A percentile compares a stretch with the other conserved stretches of the same genome.
Evolutionary conservation across 2,888 invertebrate genomes (phyloP).

Genomic region (Lepidocyrtinus sp.): DNA sequence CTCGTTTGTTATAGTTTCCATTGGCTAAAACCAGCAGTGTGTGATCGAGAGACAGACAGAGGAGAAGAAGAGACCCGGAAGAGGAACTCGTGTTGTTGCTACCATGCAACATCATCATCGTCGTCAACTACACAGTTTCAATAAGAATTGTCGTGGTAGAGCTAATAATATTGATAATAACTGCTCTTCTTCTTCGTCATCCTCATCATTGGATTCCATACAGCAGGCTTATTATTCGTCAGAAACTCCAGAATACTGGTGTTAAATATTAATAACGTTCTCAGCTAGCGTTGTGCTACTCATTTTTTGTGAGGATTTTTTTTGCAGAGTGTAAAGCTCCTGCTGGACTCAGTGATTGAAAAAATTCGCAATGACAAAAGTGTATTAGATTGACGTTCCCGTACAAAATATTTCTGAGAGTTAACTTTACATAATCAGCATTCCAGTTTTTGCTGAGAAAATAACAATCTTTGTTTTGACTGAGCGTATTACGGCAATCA

Average conservation of each 20-base stretch:
- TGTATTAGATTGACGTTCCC: not conserved
- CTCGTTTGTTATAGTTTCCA: slow-evolving; percentile 31
- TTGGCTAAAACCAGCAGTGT: slow-evolving; percentile 38
- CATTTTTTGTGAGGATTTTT: not conserved
- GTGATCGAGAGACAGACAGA: slow-evolving; percentile 11
- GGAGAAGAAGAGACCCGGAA: slow-evolving; percentile 41
- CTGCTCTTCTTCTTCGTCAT: slow-evolving; percentile 35
- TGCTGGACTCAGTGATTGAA: not conserved
- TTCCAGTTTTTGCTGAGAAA: not conserved
- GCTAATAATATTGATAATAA: slow-evolving; percentile 31
- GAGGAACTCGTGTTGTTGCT: slow-evolving; percentile 54
- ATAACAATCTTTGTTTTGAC: not conserved
- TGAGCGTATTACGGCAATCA: not conserved
- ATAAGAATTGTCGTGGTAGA: slow-evolving; percentile 46
- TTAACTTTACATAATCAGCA: not conserved
- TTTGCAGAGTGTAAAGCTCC: not conserved
- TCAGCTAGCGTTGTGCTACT: not conserved
- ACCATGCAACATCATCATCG: slow-evolving; percentile 56
- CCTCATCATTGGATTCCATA: not conserved
- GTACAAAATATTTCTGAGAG: not conserved
- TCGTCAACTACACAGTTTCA: slow-evolving; percentile 30
- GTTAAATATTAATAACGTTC: not conserved
- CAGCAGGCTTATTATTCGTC: not conserved
- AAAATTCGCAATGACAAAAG: not conserved
- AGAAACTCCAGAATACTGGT: not conserved